phyloP scores from a whole-genome alignment of 2,888 invertebrate species.

The Adineta ricciae region DNA sequence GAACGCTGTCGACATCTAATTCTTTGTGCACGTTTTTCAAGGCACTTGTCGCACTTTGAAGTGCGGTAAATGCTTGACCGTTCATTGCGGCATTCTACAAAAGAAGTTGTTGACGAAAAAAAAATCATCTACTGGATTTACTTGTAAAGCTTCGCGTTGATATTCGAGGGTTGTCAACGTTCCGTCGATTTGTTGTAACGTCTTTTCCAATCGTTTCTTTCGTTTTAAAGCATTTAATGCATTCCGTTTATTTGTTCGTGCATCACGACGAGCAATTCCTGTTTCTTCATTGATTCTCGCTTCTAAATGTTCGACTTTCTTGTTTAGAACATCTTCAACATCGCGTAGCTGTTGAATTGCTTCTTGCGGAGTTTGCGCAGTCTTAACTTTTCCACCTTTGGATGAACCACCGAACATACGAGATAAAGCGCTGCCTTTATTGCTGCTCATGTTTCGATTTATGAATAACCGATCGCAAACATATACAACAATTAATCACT shows the following conservation, averaged over 20 bases:
- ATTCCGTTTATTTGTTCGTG: slow-evolving; percentile 80
- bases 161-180: slow-evolving; percentile 91
- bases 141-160: slow-evolving; percentile 70
- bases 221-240: slow-evolving; percentile 90
- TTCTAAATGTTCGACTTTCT: slow-evolving; percentile 91
- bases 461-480: neutral
- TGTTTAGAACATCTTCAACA: slow-evolving; percentile 87
- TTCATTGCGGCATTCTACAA: slow-evolving; percentile 85
- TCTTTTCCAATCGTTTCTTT: slow-evolving; percentile 92
- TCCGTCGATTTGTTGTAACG: slow-evolving; percentile 91
- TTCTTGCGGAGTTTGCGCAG: slow-evolving; percentile 78
- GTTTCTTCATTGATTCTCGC: slow-evolving; percentile 83
- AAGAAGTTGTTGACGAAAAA: neutral
- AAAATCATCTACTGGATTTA: neutral
- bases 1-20: slow-evolving; percentile 87
- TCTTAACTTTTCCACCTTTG: slow-evolving; percentile 55
- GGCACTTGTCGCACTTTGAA: slow-evolving; percentile 89
- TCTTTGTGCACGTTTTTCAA: slow-evolving; percentile 87
- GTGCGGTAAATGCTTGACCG: slow-evolving; percentile 85
- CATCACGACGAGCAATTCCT: slow-evolving; percentile 75
- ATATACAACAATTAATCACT: too few relatives aligned
- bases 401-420: slow-evolving; percentile 9
- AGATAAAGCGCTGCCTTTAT: neutral
- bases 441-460: neutral
- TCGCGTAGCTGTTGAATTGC: slow-evolving; percentile 91